Conservation (phyloP, 2,888 invertebrate genomes). For the Ectobius pallidus region DNA sequence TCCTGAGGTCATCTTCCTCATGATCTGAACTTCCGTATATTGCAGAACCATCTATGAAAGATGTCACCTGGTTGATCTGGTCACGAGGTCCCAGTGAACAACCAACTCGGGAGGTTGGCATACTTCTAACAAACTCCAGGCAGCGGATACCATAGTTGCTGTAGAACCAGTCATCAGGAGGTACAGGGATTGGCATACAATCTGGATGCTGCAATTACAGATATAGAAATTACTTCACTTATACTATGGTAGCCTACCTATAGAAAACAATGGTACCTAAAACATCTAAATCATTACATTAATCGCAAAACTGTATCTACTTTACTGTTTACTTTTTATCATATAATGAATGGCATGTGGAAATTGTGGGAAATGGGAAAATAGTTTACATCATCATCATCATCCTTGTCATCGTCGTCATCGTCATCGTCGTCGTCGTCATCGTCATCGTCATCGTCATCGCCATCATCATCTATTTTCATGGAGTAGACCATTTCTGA, state of each 20-base stretch:
- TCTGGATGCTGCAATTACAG: constrained; percentile 73
- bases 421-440: no score
- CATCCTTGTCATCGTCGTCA: no score
- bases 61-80: constrained; percentile 84
- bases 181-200: constrained; percentile 81
- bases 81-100: constrained; percentile 84
- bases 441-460: no score
- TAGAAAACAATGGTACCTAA: no score
- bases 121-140: constrained; percentile 82
- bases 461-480: no score
- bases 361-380: no score
- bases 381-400: no score
- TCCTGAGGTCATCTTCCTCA: constrained; percentile 74
- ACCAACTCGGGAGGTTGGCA: constrained; percentile 78
- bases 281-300: no score
- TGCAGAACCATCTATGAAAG: constrained; percentile 81
- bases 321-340: not conserved
- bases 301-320: no score
- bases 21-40: constrained; percentile 79
- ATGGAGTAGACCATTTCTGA: no score
- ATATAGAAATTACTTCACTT: not conserved
- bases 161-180: constrained; percentile 73
- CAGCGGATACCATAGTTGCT: constrained; percentile 74
- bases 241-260: not conserved
- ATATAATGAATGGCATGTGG: no score